Evolutionary conservation across 2,797 vertebrate genomes (phyloP).

Genomic region (Cynopterus sphinx): DNA sequence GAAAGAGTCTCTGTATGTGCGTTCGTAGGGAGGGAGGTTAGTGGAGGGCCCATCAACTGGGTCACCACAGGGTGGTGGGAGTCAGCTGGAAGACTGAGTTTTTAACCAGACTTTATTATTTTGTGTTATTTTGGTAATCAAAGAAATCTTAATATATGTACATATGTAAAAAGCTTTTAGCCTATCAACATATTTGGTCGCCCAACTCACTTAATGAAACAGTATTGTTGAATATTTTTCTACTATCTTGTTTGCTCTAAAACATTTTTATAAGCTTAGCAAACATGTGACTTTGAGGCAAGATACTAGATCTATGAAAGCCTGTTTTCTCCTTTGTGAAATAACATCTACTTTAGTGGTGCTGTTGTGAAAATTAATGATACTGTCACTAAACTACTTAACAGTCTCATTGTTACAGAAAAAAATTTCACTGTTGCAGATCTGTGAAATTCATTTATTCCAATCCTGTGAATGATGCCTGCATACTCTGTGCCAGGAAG

Average conservation of each 20-base stretch:
- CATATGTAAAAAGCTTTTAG: background rate
- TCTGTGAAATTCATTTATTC: slow-evolving; percentile 9
- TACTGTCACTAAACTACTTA: slow-evolving; percentile 13
- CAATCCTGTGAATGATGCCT: background rate
- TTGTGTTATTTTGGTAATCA: slow-evolving; percentile 48
- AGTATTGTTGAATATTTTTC: background rate
- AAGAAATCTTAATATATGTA: background rate
- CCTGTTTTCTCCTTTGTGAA: slow-evolving; percentile 3
- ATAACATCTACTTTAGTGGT: background rate
- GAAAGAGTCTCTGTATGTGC: background rate
- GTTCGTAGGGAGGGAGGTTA: background rate
- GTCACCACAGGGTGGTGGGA: background rate
- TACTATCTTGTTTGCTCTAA: background rate
- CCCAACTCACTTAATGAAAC: background rate
- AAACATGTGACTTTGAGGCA: background rate
- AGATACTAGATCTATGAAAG: background rate
- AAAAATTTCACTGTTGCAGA: slow-evolving; percentile 1
- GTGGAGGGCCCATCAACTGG: background rate
- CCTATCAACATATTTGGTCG: background rate
- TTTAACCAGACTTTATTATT: slow-evolving; percentile 26
- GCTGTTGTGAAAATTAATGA: slow-evolving; percentile 11
- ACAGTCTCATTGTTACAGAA: background rate
- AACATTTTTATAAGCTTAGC: slow-evolving; percentile 5
- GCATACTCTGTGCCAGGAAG: background rate
- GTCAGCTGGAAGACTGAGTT: background rate